A percentile compares a stretch with the other conserved stretches of the same genome.
These are phyloP conservation scores for Hydrophis major DNA, from an alignment of 2,797 vertebrate species.

Conservation along the genomic window DNA sequence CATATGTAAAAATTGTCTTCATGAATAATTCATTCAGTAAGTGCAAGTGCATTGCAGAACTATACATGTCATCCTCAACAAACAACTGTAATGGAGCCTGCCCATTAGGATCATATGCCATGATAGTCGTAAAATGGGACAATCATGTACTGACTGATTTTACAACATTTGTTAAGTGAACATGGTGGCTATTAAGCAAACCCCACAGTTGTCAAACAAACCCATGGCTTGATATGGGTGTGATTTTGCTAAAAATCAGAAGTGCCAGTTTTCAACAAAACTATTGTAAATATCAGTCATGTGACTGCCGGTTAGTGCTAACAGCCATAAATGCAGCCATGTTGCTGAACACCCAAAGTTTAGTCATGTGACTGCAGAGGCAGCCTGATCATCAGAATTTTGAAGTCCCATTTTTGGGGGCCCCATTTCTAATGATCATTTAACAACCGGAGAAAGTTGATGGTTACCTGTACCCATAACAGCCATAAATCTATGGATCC, in stretches of 20 bases:
- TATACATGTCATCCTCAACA: background rate
- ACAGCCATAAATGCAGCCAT: background rate
- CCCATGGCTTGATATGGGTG: background rate
- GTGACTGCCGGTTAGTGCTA: background rate
- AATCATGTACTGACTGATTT: background rate
- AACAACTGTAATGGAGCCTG: background rate
- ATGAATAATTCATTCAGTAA: background rate
- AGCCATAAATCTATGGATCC: background rate
- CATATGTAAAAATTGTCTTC: background rate
- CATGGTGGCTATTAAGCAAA: background rate
- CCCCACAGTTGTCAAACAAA: background rate
- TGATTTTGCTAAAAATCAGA: background rate
- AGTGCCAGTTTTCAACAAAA: background rate
- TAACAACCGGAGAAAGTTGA: background rate
- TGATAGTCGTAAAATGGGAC: background rate
- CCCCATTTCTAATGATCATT: background rate
- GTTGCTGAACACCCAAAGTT: background rate
- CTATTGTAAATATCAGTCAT: background rate
- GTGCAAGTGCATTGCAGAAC: background rate
- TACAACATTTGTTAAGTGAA: background rate
- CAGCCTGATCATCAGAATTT: background rate
- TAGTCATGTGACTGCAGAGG: background rate
- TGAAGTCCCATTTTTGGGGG: background rate
- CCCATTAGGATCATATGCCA: background rate
- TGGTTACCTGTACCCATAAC: background rate